A percentile compares a stretch with the other conserved stretches of the same genome.
Evolutionary conservation across 1,140 invertebrate genomes (phyloP).

Genomic region (Orius laevigatus): DNA sequence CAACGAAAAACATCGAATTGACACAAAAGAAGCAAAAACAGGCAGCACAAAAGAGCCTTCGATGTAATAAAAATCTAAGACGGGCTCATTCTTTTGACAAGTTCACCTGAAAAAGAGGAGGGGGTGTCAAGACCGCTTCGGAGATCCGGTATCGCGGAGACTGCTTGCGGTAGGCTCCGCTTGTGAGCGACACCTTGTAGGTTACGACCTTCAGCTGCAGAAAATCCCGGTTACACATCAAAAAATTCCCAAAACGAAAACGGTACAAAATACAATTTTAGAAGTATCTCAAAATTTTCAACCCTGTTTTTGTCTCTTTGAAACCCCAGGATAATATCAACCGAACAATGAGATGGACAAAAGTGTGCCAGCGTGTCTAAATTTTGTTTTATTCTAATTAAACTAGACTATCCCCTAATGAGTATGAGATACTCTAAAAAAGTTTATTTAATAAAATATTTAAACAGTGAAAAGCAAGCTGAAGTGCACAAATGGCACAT

Average conservation of each 20-base stretch:
- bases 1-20: conserved; percentile 18
- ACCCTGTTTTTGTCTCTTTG: no score
- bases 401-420: background rate
- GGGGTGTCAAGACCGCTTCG: conserved; percentile 39
- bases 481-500: no score
- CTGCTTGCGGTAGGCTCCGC: conserved; percentile 59
- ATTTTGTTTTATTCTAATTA: background rate
- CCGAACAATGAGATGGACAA: background rate
- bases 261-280: conserved; percentile 9
- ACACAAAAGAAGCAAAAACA: conserved; percentile 20
- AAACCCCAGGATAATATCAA: no score
- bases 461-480: no score
- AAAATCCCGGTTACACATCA: background rate
- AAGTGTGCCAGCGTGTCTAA: conserved; percentile 1
- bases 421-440: background rate
- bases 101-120: conserved; percentile 42
- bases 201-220: conserved; percentile 36
- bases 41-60: conserved; percentile 16
- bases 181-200: conserved; percentile 68
- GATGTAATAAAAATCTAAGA: no score
- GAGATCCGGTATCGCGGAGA: conserved; percentile 66
- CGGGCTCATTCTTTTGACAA: no score
- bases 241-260: background rate
- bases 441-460: background rate
- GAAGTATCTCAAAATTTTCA: background rate